phyloP scores from a whole-genome alignment of 2,113 vertebrate species.

The Cervus canadensis region DNA sequence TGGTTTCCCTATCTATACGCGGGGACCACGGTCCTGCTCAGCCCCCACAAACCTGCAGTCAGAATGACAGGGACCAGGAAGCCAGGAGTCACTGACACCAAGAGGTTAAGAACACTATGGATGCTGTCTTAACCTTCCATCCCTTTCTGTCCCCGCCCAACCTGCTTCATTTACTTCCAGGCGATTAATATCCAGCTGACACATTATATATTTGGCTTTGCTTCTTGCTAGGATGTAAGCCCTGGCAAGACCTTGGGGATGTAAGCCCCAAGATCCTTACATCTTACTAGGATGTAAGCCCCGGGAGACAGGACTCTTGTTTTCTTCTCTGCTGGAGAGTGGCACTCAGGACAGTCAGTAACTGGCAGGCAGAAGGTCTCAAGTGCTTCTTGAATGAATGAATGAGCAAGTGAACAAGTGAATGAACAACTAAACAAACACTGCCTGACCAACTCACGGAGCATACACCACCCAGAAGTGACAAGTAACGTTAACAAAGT shows the following conservation, averaged over 20 bases:
- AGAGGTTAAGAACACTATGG: not conserved
- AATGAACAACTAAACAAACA: not conserved
- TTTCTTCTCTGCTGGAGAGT: not conserved
- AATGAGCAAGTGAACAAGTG: not conserved
- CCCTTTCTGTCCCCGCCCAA: accelerated
- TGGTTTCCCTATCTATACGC: not conserved
- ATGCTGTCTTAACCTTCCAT: accelerated
- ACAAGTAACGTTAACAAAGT: not conserved
- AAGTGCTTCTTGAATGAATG: not conserved
- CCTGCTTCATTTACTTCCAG: not conserved
- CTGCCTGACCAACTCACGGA: no score
- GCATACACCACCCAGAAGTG: not conserved
- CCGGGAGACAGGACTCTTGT: not conserved
- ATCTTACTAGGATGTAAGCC: not conserved
- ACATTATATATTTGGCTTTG: not conserved
- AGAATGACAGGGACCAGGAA: not conserved
- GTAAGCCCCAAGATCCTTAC: not conserved
- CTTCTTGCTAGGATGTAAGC: not conserved
- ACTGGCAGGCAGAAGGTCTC: not conserved
- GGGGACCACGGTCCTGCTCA: not conserved
- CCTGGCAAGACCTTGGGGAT: not conserved
- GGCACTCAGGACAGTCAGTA: not conserved
- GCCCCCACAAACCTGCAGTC: not conserved
- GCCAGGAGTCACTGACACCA: not conserved
- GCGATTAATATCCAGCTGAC: not conserved